Evolutionary conservation across 2,888 invertebrate genomes (phyloP), one percentile per base, ranked within the genome.

Genomic region (Chrysolina haemoptera): DNA sequence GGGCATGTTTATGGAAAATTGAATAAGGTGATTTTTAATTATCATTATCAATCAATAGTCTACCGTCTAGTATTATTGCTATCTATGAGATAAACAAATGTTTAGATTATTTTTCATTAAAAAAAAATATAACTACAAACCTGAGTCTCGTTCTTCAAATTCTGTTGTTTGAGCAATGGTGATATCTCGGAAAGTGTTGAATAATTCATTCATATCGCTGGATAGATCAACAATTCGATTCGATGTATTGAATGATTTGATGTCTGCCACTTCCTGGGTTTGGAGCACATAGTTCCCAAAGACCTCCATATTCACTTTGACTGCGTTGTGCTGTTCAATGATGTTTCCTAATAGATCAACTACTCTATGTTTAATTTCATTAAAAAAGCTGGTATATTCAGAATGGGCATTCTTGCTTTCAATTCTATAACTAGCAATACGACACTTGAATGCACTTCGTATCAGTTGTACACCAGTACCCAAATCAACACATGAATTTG

Each of bases 291-390:
- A 48, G 4, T 14, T 66, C 8, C 66, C 66, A 18, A 67, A 50
- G 3, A 67, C 12, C 9, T 66, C 66, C 48, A 66, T 48, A 14
- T 66, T 66, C 48, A 66, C 48, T 22, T 66, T 66, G 18, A 48
- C 5, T 9, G 35, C 14, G 22, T 48, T 67, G 12, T 50, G 27
- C 5, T 27, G n/a, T 67, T 12, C 8, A 1, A 50, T 10, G 8
- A 50, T 50, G 8, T 10, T n/a, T 12, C 14, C 16, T 8, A 48
- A 6, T 16, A 16, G 16, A 50, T 4, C 9, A 10, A 50, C 50
- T 16, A 50, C 50, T 16, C 16, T 18, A 6, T 9, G 18, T 16
- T 8, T 50, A n/a, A 16, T 16, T 16, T 18, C 50, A 9, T 50
- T 18, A 16, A 50, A 50, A 50, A 50, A 50, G 16, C 16, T 9